Percentiles rank a stretch among this genome's conserved stretches.
These are phyloP conservation scores for Stomatorhinus ivindoensis DNA, from an alignment of 2,113 vertebrate genomes.

Conservation along the genomic window DNA sequence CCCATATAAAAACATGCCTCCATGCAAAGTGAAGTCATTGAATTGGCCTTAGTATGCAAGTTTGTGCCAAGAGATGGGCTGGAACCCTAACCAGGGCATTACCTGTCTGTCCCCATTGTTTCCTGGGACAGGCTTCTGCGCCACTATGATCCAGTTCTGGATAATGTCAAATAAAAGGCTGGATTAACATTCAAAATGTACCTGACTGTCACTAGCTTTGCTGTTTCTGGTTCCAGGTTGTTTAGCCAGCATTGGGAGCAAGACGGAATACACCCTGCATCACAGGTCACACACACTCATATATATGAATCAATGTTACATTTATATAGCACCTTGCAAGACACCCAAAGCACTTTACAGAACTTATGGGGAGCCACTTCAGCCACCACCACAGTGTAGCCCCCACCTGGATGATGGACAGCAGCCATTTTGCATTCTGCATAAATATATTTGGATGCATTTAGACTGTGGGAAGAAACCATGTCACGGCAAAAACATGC, in stretches of 20 bases:
- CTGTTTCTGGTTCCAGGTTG: not conserved
- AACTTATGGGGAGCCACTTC: not conserved
- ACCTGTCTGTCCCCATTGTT: not conserved
- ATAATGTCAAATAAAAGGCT: not conserved
- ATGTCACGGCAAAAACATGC: not conserved
- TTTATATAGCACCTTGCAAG: not conserved
- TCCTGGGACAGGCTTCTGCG: not conserved
- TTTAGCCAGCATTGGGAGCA: not conserved
- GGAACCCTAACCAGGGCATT: not conserved
- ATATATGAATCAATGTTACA: not conserved
- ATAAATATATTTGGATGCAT: not conserved
- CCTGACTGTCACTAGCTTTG: not conserved
- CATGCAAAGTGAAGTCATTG: not conserved
- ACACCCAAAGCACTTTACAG: not conserved
- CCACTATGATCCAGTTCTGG: not conserved
- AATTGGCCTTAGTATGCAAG: not conserved
- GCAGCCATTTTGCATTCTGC: not conserved
- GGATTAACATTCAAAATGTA: too few relatives aligned
- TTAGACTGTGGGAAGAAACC: not conserved
- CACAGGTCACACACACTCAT: not conserved
- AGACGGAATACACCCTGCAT: not conserved
- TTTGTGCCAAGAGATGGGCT: not conserved
- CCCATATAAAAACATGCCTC: not conserved
- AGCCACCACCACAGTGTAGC: not conserved
- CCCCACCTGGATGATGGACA: not conserved